Evolutionary conservation across 2,888 invertebrate genomes (phyloP), one percentile per base, ranked within the genome.

Genomic region (Dione juno): DNA sequence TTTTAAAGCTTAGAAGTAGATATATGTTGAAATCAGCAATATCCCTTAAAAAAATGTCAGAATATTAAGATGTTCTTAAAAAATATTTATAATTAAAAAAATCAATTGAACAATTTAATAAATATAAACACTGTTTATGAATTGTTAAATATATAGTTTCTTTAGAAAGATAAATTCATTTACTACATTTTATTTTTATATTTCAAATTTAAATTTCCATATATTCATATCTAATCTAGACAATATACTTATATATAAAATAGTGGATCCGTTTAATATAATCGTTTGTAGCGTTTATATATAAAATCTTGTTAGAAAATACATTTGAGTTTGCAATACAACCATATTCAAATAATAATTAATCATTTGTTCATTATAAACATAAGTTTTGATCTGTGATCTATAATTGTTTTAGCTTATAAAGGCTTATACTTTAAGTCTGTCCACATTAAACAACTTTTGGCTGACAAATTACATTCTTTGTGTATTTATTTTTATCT

Each of bases 301-400:
- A 28, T 28, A 28, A 28, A 28, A 2, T 3, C 28, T 28, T 28
- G 2, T 28, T 28, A 28, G 2, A 28, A 28, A 2, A 28, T 28
- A 28, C 28, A 28, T n/a, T n/a, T n/a, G n/a, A 28, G 3, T 28
- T 28, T 28, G 16, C 1, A 50, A 19, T 19, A 10, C 50, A 45
- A n/a, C 45, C n/a, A 37, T n/a, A 35, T 14, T 35, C n/a, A n/a
- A 10, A 57, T 16, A 37, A 45, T 43, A 61, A 7, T 21, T n/a
- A 53, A 1, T 57, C 6, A 57, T 57, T 52, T 41, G 41, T 67
- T 50, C 53, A 67, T 52, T 61, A 43, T 67, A 61, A 67, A 67
- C 63, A 68, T 75, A 76, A 76, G 74, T 72, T 66, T 74, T 64
- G 58, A 72, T 74, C 80, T 81, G 80, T 82, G 82, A 82, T 81